Percentiles rank a stretch among this genome's conserved stretches.
These are phyloP conservation scores for Dolichallabes microphthalmus DNA, from an alignment of 2,113 vertebrate species.

Conservation along the genomic window DNA sequence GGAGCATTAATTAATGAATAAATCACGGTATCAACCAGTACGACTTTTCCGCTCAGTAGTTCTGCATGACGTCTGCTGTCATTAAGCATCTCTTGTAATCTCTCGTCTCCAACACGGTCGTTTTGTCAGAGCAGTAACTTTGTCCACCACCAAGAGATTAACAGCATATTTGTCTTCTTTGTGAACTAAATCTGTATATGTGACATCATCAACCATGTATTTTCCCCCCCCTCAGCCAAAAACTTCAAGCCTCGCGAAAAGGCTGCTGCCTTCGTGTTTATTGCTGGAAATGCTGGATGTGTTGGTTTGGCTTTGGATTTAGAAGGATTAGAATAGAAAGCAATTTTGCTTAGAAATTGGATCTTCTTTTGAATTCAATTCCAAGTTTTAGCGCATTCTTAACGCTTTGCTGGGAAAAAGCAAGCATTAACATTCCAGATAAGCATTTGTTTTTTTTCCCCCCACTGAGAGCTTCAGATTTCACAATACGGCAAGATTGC, in stretches of 20 bases:
- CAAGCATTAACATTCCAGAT: neutral
- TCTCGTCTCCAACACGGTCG: neutral
- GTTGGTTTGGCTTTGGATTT: neutral
- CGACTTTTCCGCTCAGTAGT: neutral
- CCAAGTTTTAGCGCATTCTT: neutral
- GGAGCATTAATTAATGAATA: neutral
- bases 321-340: neutral
- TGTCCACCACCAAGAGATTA: neutral
- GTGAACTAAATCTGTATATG: neutral
- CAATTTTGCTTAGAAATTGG: neutral
- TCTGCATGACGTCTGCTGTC: neutral
- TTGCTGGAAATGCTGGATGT: neutral
- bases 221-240: neutral
- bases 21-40: neutral
- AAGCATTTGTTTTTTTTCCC: neutral
- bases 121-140: slow-evolving; percentile 18
- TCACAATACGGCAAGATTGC: neutral
- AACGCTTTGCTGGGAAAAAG: neutral
- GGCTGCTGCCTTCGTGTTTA: neutral
- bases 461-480: neutral
- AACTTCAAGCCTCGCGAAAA: neutral
- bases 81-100: neutral
- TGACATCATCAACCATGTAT: slow-evolving; percentile 23
- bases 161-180: neutral
- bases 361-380: neutral